These are phyloP conservation scores for Drosophila affinis DNA, from an alignment of 2,888 invertebrate genomes.

Conservation along the genomic window DNA sequence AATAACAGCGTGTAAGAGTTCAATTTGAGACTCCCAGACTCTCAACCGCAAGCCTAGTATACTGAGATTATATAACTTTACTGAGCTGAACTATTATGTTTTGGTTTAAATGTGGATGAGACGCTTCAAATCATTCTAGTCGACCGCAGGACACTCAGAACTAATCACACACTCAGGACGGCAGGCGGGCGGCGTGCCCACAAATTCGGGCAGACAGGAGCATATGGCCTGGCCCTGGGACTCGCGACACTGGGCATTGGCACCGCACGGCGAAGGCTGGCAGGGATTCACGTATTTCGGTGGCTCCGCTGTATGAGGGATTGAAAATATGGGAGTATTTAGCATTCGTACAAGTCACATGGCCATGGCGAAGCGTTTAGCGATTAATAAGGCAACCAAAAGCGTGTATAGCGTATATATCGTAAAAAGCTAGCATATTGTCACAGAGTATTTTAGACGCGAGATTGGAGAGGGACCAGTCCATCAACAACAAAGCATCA, in stretches of 20 bases:
- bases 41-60: too few relatives aligned
- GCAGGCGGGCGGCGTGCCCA: slow-evolving; percentile 91
- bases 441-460: slow-evolving; percentile 27
- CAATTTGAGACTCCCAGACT: too few relatives aligned
- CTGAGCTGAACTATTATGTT: too few relatives aligned
- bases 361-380: slow-evolving; percentile 46
- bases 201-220: slow-evolving; percentile 88
- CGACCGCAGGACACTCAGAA: slow-evolving; percentile 90
- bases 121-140: too few relatives aligned
- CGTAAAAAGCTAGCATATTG: slow-evolving; percentile 47
- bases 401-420: slow-evolving; percentile 28
- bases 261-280: slow-evolving; percentile 91
- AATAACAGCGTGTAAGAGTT: too few relatives aligned
- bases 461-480: neutral
- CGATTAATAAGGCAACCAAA: slow-evolving; percentile 27
- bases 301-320: slow-evolving; percentile 58
- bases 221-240: slow-evolving; percentile 88
- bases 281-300: slow-evolving; percentile 85
- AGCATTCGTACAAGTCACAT: slow-evolving; percentile 10
- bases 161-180: slow-evolving; percentile 92
- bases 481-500: neutral
- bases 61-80: too few relatives aligned
- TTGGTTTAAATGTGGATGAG: too few relatives aligned
- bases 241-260: slow-evolving; percentile 90
- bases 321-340: slow-evolving; percentile 13